phyloP scores from a whole-genome alignment of 2,797 vertebrate species.

The Crax fasciolata region DNA sequence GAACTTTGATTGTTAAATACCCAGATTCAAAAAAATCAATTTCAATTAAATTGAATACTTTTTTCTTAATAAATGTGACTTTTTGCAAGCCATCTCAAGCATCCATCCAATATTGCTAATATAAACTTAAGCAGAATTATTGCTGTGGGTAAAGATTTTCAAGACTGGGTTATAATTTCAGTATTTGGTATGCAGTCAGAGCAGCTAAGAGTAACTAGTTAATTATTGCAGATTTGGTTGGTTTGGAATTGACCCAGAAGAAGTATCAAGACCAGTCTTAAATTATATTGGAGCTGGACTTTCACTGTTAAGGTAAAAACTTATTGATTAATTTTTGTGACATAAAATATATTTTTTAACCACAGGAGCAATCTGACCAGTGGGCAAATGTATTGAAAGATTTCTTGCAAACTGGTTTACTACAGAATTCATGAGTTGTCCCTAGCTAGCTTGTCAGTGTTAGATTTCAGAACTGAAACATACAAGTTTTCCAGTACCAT shows the following conservation, averaged over 20 bases:
- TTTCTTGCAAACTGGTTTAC: background rate
- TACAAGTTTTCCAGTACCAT: background rate
- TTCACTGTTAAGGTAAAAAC: conserved; percentile 89
- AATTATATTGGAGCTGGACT: conserved; percentile 91
- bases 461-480: background rate
- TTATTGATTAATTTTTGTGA: background rate
- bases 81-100: background rate
- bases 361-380: background rate
- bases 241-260: conserved; percentile 91
- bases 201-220: background rate
- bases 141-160: background rate
- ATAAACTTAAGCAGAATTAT: background rate
- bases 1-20: background rate
- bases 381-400: background rate
- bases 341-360: background rate
- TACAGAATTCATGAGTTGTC: background rate
- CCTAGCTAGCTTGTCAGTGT: background rate
- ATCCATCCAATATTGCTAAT: background rate
- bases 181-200: background rate
- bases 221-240: conserved; percentile 89
- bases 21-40: background rate
- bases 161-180: background rate
- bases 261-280: conserved; percentile 86
- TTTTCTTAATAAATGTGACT: background rate
- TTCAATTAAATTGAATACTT: background rate